These are phyloP conservation scores for Gorsachius magnificus DNA, from an alignment of 2,797 vertebrate genomes.

Conservation along the genomic window DNA sequence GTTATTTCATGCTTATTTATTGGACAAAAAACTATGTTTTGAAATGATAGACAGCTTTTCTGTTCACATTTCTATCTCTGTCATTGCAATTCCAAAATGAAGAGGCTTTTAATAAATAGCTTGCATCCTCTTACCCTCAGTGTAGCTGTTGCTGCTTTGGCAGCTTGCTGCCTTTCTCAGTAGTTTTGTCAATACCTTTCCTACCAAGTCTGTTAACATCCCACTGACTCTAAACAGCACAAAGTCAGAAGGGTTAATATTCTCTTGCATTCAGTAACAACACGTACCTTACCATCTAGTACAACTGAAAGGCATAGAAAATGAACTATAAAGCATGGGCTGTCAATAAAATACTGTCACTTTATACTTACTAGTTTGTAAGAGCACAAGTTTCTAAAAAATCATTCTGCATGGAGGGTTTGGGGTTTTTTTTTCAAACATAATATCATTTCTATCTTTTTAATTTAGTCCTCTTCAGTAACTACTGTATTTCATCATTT, in stretches of 20 bases:
- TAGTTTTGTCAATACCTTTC: constrained; percentile 1
- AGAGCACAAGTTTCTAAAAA: neutral
- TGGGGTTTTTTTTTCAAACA: neutral
- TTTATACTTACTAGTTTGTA: neutral
- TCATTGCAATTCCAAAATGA: neutral
- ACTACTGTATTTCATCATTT: constrained; percentile 63
- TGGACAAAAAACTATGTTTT: neutral
- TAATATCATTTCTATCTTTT: constrained; percentile 33
- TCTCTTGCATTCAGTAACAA: neutral
- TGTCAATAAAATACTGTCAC: constrained; percentile 10
- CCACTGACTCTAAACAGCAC: neutral
- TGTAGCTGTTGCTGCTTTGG: neutral
- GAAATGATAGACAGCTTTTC: neutral
- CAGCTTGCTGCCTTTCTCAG: neutral
- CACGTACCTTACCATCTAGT: neutral
- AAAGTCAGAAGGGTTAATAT: neutral
- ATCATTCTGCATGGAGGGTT: neutral
- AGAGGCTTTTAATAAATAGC: neutral
- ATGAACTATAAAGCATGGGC: neutral
- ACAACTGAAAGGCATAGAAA: neutral
- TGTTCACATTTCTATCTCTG: neutral
- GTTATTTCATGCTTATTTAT: neutral
- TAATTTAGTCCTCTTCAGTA: constrained; percentile 43
- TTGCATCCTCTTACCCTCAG: neutral
- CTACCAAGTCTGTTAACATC: neutral